Percentiles rank a stretch among this genome's conserved stretches.
Evolutionary conservation across 2,888 invertebrate genomes (phyloP).

Genomic region (Sylvicola fuscatus): DNA sequence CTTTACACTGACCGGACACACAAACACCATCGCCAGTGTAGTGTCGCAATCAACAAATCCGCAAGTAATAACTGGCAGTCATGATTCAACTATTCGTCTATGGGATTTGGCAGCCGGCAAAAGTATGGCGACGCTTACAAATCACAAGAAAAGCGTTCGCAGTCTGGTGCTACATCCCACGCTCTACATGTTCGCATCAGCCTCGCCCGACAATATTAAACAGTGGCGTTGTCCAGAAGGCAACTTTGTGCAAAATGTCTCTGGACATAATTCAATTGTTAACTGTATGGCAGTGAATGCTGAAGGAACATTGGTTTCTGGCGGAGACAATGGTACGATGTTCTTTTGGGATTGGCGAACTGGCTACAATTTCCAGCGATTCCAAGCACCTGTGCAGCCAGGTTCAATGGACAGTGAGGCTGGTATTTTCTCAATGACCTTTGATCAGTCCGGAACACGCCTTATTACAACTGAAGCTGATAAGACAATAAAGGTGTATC

Average conservation of each 20-base stretch:
- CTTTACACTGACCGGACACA: constrained; percentile 88
- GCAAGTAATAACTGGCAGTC: constrained; percentile 82
- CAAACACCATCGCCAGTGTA: constrained; percentile 91
- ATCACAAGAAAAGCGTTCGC: constrained; percentile 93
- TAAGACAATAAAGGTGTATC: constrained; percentile 98
- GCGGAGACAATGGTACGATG: constrained; percentile 95
- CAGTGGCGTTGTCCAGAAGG: constrained; percentile 99
- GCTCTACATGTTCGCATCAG: constrained; percentile 87
- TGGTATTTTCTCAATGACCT: constrained; percentile 89
- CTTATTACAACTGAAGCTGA: constrained; percentile 96
- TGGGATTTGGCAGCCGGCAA: constrained; percentile 98
- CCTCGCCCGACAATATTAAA: constrained; percentile 96
- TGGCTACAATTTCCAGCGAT: constrained; percentile 93
- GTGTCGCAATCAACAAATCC: constrained; percentile 87
- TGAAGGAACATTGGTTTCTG: constrained; percentile 91
- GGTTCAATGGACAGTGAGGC: constrained; percentile 99
- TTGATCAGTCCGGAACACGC: constrained; percentile 85
- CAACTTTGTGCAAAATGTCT: constrained; percentile 88
- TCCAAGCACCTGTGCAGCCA: constrained; percentile 86
- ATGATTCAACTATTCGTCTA: constrained; percentile 89
- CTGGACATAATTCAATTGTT: constrained; percentile 93
- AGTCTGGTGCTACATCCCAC: constrained; percentile 59
- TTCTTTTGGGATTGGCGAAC: constrained; percentile 98
- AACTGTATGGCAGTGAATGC: constrained; percentile 91
- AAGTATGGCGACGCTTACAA: constrained; percentile 83